Conservation (phyloP, 2,113 vertebrate genomes). For the Apodemus sylvaticus region DNA sequence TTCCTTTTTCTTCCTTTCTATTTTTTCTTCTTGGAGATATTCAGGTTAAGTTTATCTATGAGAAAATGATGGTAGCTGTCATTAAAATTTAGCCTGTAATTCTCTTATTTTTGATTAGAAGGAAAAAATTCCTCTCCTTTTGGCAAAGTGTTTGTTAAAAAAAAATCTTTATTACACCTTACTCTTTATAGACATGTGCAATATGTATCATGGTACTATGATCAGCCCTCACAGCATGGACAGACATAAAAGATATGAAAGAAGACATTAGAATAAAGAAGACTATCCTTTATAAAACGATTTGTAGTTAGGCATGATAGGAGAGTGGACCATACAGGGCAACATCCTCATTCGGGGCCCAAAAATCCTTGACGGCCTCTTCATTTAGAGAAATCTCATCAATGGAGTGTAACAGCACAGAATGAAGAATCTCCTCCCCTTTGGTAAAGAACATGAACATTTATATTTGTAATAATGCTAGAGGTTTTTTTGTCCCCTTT, state of each 20-base stretch:
- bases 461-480: neutral
- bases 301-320: neutral
- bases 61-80: slow-evolving; percentile 49
- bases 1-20: neutral
- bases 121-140: slow-evolving; percentile 20
- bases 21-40: slow-evolving; percentile 62
- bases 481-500: neutral
- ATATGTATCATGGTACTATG: neutral
- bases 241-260: neutral
- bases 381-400: neutral
- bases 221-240: neutral
- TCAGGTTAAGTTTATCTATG: slow-evolving; percentile 65
- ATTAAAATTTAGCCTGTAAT: slow-evolving; percentile 63
- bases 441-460: neutral
- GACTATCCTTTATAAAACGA: neutral
- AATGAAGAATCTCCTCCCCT: neutral
- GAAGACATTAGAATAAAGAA: neutral
- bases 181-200: neutral
- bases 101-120: slow-evolving; percentile 61
- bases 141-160: slow-evolving; percentile 45
- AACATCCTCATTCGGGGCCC: neutral
- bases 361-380: neutral
- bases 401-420: neutral
- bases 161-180: neutral
- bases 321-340: neutral